phyloP scores from a whole-genome alignment of 2,113 vertebrate genomes.

The Agelaius phoeniceus region DNA sequence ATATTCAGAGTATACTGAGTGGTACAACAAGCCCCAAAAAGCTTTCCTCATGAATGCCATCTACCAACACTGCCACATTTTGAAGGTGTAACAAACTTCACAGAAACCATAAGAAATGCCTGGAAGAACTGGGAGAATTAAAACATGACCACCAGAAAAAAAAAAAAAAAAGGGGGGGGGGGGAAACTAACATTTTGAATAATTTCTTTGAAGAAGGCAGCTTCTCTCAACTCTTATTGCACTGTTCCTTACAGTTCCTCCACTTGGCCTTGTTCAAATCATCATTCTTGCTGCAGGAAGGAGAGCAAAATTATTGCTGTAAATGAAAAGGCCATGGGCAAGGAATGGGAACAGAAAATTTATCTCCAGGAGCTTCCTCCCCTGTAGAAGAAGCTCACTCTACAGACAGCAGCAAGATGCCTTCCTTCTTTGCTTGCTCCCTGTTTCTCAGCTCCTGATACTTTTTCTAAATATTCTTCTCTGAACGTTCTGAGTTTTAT shows the following conservation, averaged over 20 bases:
- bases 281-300: background rate
- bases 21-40: background rate
- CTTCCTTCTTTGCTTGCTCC: background rate
- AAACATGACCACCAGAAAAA: background rate
- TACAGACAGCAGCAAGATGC: accelerated
- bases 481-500: background rate
- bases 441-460: background rate
- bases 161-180: too few relatives aligned
- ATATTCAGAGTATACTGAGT: background rate
- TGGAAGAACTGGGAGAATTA: background rate
- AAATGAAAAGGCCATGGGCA: background rate
- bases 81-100: background rate
- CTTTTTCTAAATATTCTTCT: background rate
- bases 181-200: background rate
- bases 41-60: background rate
- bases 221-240: background rate
- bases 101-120: background rate
- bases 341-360: background rate
- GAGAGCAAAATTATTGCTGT: background rate
- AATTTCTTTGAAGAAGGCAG: background rate
- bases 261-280: background rate
- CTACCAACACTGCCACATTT: accelerated
- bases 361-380: background rate
- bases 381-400: background rate
- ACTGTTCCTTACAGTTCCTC: background rate